Base-by-base conservation (phyloP, 2,113 vertebrate genomes). In the Thalassoma bifasciatum region DNA sequence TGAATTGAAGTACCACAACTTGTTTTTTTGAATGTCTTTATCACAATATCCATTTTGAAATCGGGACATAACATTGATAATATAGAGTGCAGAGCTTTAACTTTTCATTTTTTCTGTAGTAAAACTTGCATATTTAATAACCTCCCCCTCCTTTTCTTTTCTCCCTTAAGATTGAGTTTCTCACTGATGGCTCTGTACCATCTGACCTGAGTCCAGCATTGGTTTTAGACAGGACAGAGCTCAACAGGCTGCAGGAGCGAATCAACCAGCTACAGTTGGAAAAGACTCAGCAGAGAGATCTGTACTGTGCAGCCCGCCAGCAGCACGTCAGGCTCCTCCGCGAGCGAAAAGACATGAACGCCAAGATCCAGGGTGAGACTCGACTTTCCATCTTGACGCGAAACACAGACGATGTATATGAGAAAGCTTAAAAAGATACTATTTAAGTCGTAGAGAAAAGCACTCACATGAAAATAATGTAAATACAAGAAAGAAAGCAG, bases 331-430 rank as follows among this genome's bases (percentile, higher is more conserved):
- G 90, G 60, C 96, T 99, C 47, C 51, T 92, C 58, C 89, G 85
- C 3, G 95, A 97, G 38, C 93, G 80, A 79, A 95, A 84, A 47
- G 91, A 96, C 59, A 96, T 96, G 95, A 78, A 90, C 22, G 66
- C 52, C 50, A 85, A 80, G 38, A 95, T 96, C 58, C 79, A 60
- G 8, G 61, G 96, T 98, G 23, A 75, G 78, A 26, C 5, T 14
- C 11, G 1, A n/a, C 8, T 51, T 23, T 8, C 19, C 1, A 0
- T 26, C 16, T 26, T 24, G 16, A 49, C 5, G 5, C 34, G 19
- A 63, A 54, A 60, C 24, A 23, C 36, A 21, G 9, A 30, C 30
- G 7, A 40, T 10, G 21, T 14, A 19, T 13, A 8, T 21, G 10
- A 23, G n/a, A 3, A 21, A 22, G 36, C 1, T 5, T 19, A 21